phyloP scores from a whole-genome alignment of 1,140 invertebrate species.

The Camponotus floridanus region DNA sequence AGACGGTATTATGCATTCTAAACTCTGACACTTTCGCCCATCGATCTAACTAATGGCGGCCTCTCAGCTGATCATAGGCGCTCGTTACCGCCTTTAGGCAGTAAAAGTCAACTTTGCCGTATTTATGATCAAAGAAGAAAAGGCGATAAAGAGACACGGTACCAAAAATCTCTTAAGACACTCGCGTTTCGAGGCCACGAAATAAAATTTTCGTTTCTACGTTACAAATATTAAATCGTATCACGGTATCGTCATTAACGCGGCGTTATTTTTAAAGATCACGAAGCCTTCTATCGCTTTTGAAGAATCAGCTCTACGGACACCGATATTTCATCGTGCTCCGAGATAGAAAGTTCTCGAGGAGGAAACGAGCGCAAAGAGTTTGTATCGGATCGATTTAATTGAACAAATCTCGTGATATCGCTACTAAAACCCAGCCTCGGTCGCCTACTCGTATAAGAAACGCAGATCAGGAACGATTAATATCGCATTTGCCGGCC shows the following conservation, averaged over 20 bases:
- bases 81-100: slow-evolving; percentile 62
- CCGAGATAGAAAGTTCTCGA: slow-evolving; percentile 28
- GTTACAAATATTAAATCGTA: slow-evolving; percentile 1
- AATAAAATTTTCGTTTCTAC: slow-evolving; percentile 36
- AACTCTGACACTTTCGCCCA: slow-evolving; percentile 68
- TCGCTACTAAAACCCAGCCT: neutral
- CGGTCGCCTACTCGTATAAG: slow-evolving; percentile 48
- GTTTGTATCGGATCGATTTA: slow-evolving; percentile 39
- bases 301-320: neutral
- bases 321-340: slow-evolving; percentile 24
- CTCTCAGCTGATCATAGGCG: slow-evolving; percentile 58
- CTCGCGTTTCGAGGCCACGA: neutral
- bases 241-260: neutral
- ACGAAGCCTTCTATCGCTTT: slow-evolving; percentile 63
- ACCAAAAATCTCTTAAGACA: neutral
- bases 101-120: slow-evolving; percentile 54
- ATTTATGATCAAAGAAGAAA: slow-evolving; percentile 61
- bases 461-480: slow-evolving; percentile 65
- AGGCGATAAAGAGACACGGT: slow-evolving; percentile 52
- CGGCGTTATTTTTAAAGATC: slow-evolving; percentile 31
- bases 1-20: slow-evolving; percentile 53
- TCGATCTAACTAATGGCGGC: slow-evolving; percentile 69
- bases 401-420: slow-evolving; percentile 27
- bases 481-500: slow-evolving; percentile 61
- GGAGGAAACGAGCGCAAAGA: slow-evolving; percentile 1